phyloP scores from a whole-genome alignment of 2,113 vertebrate genomes.

The Amblyornis subalaris region DNA sequence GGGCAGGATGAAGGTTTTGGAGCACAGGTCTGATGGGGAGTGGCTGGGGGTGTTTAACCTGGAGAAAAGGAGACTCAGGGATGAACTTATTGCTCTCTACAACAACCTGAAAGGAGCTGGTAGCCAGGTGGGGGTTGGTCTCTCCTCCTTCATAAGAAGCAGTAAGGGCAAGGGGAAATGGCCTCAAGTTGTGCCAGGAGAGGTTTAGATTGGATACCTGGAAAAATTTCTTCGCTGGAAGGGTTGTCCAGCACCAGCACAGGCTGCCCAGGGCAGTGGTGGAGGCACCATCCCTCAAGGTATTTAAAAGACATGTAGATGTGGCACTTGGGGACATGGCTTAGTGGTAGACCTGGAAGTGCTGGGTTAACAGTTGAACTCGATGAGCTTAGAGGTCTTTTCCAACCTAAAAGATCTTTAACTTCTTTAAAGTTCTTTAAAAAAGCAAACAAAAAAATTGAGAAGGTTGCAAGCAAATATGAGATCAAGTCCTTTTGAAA shows the following conservation, averaged over 20 bases:
- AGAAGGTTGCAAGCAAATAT: not conserved
- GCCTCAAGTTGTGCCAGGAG: not conserved
- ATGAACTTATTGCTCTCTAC: too few relatives aligned
- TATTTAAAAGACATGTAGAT: not conserved
- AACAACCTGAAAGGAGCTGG: not conserved
- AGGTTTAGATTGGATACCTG: not conserved
- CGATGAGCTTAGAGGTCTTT: not conserved
- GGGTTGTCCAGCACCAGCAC: accelerated
- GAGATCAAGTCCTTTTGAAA: not conserved
- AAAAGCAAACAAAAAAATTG: not conserved
- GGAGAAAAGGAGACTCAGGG: not conserved
- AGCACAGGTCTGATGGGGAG: not conserved
- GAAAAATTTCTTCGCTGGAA: not conserved
- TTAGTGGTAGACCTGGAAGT: not conserved
- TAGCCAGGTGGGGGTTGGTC: not conserved
- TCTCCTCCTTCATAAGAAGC: not conserved
- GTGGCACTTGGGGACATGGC: not conserved
- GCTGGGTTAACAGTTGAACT: not conserved
- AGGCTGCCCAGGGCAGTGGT: not conserved
- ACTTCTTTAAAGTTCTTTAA: not conserved
- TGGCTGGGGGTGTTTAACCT: not conserved
- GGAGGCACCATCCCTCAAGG: not conserved
- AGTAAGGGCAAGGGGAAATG: not conserved
- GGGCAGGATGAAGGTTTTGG: not conserved
- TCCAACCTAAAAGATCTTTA: not conserved